Conservation (phyloP, 1,140 invertebrate species). For the Cotesia typhae region DNA sequence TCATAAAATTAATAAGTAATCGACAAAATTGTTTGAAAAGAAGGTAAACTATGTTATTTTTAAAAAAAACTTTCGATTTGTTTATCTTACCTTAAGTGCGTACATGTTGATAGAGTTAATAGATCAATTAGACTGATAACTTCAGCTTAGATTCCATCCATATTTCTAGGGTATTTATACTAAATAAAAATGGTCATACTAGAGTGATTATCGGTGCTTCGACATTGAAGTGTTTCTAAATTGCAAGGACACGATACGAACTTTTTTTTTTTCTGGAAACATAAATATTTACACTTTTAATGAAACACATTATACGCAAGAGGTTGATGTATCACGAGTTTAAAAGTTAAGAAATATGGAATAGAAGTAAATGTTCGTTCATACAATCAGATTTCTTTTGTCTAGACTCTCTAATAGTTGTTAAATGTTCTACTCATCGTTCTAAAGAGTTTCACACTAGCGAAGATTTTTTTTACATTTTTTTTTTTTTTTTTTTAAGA, state of each 20-base stretch:
- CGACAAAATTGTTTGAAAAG: too few relatives aligned
- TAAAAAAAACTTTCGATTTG: too few relatives aligned
- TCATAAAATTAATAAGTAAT: too few relatives aligned
- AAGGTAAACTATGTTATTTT: too few relatives aligned
- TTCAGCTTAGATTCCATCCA: neutral
- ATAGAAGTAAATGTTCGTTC: constrained; percentile 1
- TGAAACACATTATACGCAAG: neutral
- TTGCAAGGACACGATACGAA: constrained; percentile 22
- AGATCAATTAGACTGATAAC: neutral
- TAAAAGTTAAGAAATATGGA: neutral
- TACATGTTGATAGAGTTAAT: constrained; percentile 12
- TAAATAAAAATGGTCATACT: constrained; percentile 23
- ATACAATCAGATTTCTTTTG: constrained; percentile 6
- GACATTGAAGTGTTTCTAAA: constrained; percentile 30
- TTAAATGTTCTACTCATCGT: neutral
- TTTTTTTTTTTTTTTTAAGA: too few relatives aligned
- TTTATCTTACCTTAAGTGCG: too few relatives aligned
- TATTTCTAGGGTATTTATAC: constrained; percentile 23
- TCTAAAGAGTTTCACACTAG: neutral
- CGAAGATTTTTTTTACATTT: neutral
- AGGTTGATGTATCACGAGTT: neutral
- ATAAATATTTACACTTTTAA: neutral
- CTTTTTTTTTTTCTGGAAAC: neutral
- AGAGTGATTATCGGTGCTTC: constrained; percentile 27
- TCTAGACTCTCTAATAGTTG: constrained; percentile 15